A percentile compares a stretch with the other conserved stretches of the same genome.
phyloP scores from a whole-genome alignment of 2,797 vertebrate genomes.

The Sebastes minor region DNA sequence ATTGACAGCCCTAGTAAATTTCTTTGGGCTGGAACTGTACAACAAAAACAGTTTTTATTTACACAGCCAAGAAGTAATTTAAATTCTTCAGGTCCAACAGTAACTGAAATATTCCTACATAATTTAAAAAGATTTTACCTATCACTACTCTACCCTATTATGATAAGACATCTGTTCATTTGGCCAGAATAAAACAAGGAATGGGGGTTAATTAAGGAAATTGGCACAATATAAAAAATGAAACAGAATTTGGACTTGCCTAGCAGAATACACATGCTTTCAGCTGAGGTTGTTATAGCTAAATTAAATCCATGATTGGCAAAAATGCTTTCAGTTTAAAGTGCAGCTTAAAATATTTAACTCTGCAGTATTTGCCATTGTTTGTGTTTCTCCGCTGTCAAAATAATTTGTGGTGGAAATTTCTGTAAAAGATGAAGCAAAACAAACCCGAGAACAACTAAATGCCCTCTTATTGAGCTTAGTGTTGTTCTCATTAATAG shows the following conservation, averaged over 20 bases:
- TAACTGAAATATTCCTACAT: background rate
- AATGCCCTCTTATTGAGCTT: background rate
- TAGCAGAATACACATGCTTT: background rate
- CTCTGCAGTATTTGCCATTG: background rate
- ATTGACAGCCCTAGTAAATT: background rate
- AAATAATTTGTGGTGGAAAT: background rate
- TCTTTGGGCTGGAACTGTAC: background rate
- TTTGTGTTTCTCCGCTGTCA: background rate
- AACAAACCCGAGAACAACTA: background rate
- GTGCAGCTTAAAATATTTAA: conserved; percentile 11
- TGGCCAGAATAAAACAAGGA: background rate
- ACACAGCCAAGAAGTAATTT: background rate
- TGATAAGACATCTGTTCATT: background rate
- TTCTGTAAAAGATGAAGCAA: background rate
- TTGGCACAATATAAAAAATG: background rate
- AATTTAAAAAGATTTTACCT: background rate
- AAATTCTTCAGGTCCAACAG: background rate
- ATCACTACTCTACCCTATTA: background rate
- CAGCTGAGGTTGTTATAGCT: background rate
- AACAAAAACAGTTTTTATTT: background rate
- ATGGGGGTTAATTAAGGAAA: background rate
- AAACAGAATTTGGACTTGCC: background rate
- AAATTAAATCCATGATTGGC: background rate
- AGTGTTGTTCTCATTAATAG: background rate
- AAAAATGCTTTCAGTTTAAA: conserved; percentile 6